phyloP scores from a whole-genome alignment of 2,113 vertebrate species.

The Maccullochella peelii region DNA sequence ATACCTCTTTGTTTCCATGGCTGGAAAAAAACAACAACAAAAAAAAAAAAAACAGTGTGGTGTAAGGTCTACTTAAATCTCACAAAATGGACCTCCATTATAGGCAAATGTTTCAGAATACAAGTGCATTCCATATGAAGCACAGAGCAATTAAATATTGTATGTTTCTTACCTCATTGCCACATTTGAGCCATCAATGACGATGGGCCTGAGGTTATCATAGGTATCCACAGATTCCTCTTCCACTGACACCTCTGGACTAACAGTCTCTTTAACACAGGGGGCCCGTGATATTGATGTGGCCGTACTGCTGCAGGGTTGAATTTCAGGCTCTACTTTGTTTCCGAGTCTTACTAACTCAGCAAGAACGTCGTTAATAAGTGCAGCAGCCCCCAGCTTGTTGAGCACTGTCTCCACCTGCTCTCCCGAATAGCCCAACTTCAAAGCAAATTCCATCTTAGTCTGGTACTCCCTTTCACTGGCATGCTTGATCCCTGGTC shows the following conservation, averaged over 20 bases:
- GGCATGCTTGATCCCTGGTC: conserved; percentile 63
- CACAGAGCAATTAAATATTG: background rate
- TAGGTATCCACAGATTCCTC: conserved; percentile 90
- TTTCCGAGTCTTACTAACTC: conserved; percentile 96
- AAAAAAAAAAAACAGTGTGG: conserved; percentile 68
- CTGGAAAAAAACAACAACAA: too few species aligned
- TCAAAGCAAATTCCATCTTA: conserved; percentile 98
- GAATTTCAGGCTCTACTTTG: conserved; percentile 91
- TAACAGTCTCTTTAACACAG: conserved; percentile 88
- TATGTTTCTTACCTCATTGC: conserved; percentile 94
- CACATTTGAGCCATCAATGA: conserved; percentile 97
- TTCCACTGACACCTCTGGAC: conserved; percentile 93
- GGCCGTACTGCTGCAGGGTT: conserved; percentile 76
- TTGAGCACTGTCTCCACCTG: conserved; percentile 95
- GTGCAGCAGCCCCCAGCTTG: conserved; percentile 92
- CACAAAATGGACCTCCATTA: background rate
- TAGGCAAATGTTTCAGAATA: conserved; percentile 6
- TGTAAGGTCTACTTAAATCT: conserved; percentile 14
- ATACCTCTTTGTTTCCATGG: conserved; percentile 99
- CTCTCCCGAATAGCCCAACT: conserved; percentile 94
- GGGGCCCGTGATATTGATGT: conserved; percentile 81
- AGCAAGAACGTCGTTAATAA: conserved; percentile 96
- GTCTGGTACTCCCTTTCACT: conserved; percentile 92
- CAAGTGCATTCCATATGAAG: background rate
- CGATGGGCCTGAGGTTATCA: conserved; percentile 95